Evolutionary conservation across 1,140 invertebrate genomes (phyloP), one percentile per base, ranked within the genome.

Genomic region (Mya arenaria): DNA sequence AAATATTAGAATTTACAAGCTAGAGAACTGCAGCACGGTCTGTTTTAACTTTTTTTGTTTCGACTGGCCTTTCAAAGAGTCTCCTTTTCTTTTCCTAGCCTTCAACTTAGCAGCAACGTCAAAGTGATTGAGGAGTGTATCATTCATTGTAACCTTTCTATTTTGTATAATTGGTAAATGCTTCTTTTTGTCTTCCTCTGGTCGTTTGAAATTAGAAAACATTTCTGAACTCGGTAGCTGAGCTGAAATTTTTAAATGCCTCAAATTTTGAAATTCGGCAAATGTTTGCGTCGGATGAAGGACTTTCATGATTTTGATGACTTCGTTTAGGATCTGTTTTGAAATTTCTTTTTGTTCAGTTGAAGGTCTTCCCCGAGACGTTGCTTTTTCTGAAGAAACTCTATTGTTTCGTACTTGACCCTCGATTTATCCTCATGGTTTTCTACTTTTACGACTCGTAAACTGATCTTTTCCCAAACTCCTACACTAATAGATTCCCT

Each of bases 401-500:
- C 25, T 52, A 52, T 17, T 23, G 48, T n/a, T 17, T 52, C 48
- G 25, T 52, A 52, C 48, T 52, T 52, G 19, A 52, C 48, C 17
- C 48, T 23, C 19, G 48, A 52, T 52, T 17, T 60, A 17, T 60
- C 5, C 10, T 60, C 65, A n/a, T 19, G n/a, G 36, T 68, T 68
- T 8, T 23, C 13, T 4, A 68, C 65, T 41, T 68, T 68, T 41
- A 68, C 37, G 17, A 41, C 36, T n/a, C 41, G 10, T 13, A 68
- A 25, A n/a, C 4, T 39, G 13, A 68, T 36, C 25, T 68, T 68
- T 17, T 68, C 65, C 13, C 37, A 39, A 23, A 34, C 65, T 4
- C 65, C 65, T 19, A 37, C 41, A 13, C 41, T 37, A 28, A 41
- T 23, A 41, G 41, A 39, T 68, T 68, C 65, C n/a, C 65, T 37